These are phyloP conservation scores for Melozone crissalis DNA, from an alignment of 2,113 vertebrate species.

Conservation along the genomic window DNA sequence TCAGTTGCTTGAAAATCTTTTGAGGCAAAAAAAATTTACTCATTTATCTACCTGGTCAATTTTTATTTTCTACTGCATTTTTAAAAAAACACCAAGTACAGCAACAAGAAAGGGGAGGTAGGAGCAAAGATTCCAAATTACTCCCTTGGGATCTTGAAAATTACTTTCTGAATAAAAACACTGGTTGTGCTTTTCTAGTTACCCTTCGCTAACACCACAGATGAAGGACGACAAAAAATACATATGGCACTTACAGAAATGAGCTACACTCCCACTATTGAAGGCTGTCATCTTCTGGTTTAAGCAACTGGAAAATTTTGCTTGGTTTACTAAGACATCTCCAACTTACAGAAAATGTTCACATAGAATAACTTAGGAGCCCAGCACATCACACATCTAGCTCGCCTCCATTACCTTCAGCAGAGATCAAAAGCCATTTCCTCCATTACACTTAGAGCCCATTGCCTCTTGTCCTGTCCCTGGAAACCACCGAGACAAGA, in stretches of 20 bases:
- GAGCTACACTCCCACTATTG: not conserved
- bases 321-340: not conserved
- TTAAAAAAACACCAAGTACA: fast-evolving
- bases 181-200: not conserved
- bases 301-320: not conserved
- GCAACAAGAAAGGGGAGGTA: not conserved
- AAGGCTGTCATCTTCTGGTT: not conserved
- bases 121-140: not conserved
- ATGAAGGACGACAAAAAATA: not conserved
- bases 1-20: not conserved
- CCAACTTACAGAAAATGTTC: not conserved
- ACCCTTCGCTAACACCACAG: not conserved
- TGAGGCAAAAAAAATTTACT: not conserved
- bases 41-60: not conserved
- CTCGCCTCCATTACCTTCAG: not conserved
- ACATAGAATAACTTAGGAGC: not conserved
- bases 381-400: not conserved
- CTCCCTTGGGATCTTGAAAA: not conserved
- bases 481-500: not conserved
- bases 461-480: not conserved
- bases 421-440: not conserved
- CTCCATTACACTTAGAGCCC: not conserved
- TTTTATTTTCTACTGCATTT: not conserved
- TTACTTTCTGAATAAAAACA: not conserved
- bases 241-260: not conserved